Conservation (phyloP, 2,113 vertebrate genomes). For the Saguinus midas region DNA sequence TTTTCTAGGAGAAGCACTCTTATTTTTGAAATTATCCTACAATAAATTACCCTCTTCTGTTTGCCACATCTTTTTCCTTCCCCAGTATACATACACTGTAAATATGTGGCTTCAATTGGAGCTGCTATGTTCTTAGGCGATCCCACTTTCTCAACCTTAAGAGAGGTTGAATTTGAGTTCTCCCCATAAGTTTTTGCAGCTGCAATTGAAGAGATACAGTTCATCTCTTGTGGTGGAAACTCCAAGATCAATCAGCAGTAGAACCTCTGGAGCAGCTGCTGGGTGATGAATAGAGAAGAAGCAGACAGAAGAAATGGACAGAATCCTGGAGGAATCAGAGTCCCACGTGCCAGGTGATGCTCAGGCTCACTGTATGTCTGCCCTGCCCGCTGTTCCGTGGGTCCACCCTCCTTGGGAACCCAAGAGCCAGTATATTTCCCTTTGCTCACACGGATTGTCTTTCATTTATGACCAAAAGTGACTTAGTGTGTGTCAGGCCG, state of each 20-base stretch:
- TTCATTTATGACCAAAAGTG: neutral
- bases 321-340: neutral
- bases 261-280: neutral
- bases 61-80: neutral
- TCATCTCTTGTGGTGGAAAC: neutral
- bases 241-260: fast-evolving
- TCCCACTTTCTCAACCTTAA: neutral
- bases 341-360: too few species aligned
- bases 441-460: neutral
- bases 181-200: neutral
- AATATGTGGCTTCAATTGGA: neutral
- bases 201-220: neutral
- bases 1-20: neutral
- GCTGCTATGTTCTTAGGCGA: neutral
- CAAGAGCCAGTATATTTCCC: neutral
- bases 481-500: neutral
- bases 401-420: neutral
- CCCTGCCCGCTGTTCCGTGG: neutral
- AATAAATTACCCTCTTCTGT: neutral
- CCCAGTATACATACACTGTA: neutral
- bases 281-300: neutral
- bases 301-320: neutral
- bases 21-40: neutral
- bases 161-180: neutral
- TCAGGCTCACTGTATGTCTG: neutral